Percentiles rank a stretch among this genome's conserved stretches.
phyloP scores from a whole-genome alignment of 2,888 invertebrate species.

The Stenodema calcarata region DNA sequence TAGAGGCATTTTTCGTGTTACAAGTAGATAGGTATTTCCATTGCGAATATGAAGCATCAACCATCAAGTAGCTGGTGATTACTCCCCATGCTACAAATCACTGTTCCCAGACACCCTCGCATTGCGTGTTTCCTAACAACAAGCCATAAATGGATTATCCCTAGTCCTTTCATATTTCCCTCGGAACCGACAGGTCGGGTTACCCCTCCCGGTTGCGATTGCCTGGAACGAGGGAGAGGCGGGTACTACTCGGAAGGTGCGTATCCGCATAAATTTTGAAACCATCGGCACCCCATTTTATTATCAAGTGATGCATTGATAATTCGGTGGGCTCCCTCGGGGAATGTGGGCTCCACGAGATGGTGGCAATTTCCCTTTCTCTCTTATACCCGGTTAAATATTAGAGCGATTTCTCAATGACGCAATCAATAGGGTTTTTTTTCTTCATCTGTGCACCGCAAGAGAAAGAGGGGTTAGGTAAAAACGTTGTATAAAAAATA shows the following conservation, averaged over 20 bases:
- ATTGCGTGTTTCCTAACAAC: neutral
- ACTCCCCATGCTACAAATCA: neutral
- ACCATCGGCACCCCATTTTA: conserved; percentile 40
- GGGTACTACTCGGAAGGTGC: neutral
- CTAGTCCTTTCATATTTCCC: neutral
- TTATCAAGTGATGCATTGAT: conserved; percentile 41
- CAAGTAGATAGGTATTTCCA: too few relatives aligned
- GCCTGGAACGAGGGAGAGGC: neutral
- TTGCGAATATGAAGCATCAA: neutral
- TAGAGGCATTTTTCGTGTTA: too few relatives aligned
- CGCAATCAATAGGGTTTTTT: conserved; percentile 37
- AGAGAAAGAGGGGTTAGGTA: neutral
- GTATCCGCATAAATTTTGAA: conserved; percentile 27
- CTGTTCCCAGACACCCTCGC: neutral
- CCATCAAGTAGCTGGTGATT: neutral
- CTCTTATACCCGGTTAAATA: conserved; percentile 29
- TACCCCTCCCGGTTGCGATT: neutral
- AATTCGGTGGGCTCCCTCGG: conserved; percentile 28
- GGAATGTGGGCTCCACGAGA: conserved; percentile 29
- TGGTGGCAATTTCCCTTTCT: conserved; percentile 28
- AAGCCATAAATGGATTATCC: neutral
- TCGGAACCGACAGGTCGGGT: neutral
- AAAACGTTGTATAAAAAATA: conserved; percentile 26
- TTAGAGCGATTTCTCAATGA: conserved; percentile 40
- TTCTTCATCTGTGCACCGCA: neutral